A percentile compares a stretch with the other conserved stretches of the same genome.
phyloP scores from a whole-genome alignment of 2,888 invertebrate species.

The Drosophila bunnanda region DNA sequence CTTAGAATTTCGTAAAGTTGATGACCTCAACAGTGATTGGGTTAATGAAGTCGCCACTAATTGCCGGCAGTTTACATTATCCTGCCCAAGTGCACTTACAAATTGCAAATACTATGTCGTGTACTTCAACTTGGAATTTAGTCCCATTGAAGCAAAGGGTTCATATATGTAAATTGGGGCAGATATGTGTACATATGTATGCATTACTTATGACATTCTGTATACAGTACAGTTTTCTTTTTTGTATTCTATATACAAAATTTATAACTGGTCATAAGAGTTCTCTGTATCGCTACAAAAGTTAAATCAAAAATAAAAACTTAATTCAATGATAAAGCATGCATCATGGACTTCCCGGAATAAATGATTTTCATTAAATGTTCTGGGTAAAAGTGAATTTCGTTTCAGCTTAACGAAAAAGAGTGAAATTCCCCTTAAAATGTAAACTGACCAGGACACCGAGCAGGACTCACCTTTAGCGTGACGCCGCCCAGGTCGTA shows the following conservation, averaged over 20 bases:
- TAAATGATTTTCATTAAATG: too few species aligned
- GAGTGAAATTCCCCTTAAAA: conserved; percentile 2
- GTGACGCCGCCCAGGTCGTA: conserved; percentile 92
- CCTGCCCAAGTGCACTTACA: conserved; percentile 22
- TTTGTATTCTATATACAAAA: too few species aligned
- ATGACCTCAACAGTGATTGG: conserved; percentile 56
- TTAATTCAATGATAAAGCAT: background rate
- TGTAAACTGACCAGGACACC: conserved; percentile 3
- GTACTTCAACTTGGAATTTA: background rate
- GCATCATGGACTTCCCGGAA: background rate
- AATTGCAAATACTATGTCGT: background rate
- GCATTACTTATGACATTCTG: background rate
- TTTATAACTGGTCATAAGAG: background rate
- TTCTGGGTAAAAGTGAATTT: background rate
- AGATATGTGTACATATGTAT: too few species aligned
- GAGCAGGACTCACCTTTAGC: conserved; percentile 86
- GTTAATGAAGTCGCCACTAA: conserved; percentile 46
- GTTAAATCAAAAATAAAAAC: background rate
- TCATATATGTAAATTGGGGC: too few species aligned
- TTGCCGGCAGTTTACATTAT: conserved; percentile 29
- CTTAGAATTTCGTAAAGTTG: conserved; percentile 19
- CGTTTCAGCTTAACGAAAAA: background rate
- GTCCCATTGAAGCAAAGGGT: background rate
- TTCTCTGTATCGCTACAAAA: background rate
- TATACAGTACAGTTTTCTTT: too few species aligned